These are phyloP conservation scores for Drosophila orena DNA, from an alignment of 1,140 invertebrate species.

Conservation along the genomic window DNA sequence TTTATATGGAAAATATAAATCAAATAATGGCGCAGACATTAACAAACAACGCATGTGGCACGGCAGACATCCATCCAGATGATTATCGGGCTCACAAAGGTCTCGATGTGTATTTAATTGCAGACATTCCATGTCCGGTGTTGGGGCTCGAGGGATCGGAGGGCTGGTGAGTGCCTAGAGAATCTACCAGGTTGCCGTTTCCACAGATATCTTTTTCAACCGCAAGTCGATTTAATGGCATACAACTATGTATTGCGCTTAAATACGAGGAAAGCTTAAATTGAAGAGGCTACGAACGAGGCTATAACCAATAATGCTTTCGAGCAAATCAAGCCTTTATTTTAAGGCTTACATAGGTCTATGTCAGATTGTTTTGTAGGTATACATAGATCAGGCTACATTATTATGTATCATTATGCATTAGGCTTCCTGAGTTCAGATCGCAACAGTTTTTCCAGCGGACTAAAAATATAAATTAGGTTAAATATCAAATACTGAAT, in stretches of 20 bases:
- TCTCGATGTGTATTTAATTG: conserved; percentile 54
- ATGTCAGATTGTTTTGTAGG: not conserved
- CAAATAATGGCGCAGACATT: conserved; percentile 67
- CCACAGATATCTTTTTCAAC: conserved; percentile 15
- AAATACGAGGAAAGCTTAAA: not conserved
- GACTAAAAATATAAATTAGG: no score
- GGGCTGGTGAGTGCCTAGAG: conserved; percentile 2
- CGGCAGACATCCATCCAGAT: conserved; percentile 47
- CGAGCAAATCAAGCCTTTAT: not conserved
- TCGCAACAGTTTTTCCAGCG: no score
- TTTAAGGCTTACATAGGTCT: not conserved
- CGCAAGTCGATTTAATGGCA: conserved; percentile 6
- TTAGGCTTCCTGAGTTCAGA: no score
- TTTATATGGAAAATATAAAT: conserved; percentile 70
- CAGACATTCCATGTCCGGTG: conserved; percentile 18
- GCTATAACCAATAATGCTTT: not conserved
- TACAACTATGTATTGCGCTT: not conserved
- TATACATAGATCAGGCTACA: no score
- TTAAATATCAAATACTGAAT: no score
- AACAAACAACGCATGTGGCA: conserved; percentile 55
- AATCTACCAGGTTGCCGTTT: not conserved
- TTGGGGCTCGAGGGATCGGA: not conserved
- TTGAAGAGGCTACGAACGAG: not conserved
- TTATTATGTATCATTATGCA: no score
- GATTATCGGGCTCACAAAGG: conserved; percentile 49